Conservation (phyloP, 2,113 vertebrate species). For the Cygnus buccinator region DNA sequence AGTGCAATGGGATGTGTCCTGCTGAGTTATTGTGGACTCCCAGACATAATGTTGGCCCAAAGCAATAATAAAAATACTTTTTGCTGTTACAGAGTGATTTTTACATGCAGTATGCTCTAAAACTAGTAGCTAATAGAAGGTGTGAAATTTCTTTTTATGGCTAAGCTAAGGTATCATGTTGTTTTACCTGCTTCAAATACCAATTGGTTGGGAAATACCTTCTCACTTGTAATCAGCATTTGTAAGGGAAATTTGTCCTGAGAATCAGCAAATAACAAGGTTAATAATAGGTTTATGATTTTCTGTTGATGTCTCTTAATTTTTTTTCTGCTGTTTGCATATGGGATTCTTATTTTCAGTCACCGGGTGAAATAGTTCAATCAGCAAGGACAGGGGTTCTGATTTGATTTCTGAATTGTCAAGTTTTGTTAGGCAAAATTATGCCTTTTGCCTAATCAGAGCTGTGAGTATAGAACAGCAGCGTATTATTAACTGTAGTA, state of each 20-base stretch:
- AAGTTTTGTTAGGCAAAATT: not conserved
- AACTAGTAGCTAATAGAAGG: not conserved
- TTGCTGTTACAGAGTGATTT: not conserved
- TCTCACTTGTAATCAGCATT: not conserved
- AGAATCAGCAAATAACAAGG: not conserved
- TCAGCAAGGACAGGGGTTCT: not conserved
- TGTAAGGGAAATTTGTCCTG: not conserved
- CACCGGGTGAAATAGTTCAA: not conserved
- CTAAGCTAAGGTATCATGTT: not conserved
- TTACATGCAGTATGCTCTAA: not conserved
- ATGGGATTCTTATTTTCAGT: not conserved
- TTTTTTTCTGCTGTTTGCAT: not conserved
- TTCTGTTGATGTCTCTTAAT: not conserved
- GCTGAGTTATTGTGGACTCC: not conserved
- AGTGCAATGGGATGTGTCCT: not conserved
- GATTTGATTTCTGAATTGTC: not conserved
- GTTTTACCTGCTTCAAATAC: not conserved
- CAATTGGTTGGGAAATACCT: not conserved
- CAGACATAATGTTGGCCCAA: not conserved
- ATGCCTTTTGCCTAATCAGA: not conserved
- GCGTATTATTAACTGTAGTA: not conserved
- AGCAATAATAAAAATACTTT: not conserved
- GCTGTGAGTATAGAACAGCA: not conserved
- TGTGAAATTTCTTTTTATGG: not conserved
- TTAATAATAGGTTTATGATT: not conserved